Base-by-base conservation (phyloP, 2,113 vertebrate genomes). In the Asarcornis scutulata region DNA sequence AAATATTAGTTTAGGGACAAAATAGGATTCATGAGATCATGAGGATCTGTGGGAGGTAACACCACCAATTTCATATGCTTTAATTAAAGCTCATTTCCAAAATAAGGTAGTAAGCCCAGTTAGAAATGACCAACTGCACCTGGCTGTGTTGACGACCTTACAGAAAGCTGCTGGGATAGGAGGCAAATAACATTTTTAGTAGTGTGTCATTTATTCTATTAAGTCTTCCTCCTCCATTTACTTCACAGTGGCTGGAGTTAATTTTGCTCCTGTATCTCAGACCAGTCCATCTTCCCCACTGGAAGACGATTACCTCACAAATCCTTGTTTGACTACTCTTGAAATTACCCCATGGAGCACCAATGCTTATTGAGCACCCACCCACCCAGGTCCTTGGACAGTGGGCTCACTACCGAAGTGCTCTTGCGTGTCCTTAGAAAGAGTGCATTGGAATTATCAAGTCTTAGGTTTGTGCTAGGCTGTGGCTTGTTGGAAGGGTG, bases 81-180 rank as follows among this genome's bases (percentile, higher is more conserved):
- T 89, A 87, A 80, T 85, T 75, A 62, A 74, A 79, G 6, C 21
- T 93, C 8, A 34, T 53, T 93, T 84, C 71, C 31, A 63, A 23
- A 89, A 58, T 7, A 38, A 87, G 34, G 16, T 32, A 17, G 26
- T 56, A 84, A 60, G 32, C 38, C 34, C 84, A 15, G 16, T 5
- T 92, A 50, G 72, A 93, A 83, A 53, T 63, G 44, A 66, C 27
- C 46, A 62, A 3, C 34, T 71, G 44, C 17, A 38, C 5, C 17
- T 3, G 21, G n/a, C 56, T 60, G 9, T 66, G 48, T 72, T 86
- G 17, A 71, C 50, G 58, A 15, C 23, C n/a, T 42, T n/a, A 17
- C 77, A 40, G 62, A 95, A 71, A 40, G 42, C 56, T 64, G 38
- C 64, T 62, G 74, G 68, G 36, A 36, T 72, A 4, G 13, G 32